Evolutionary conservation across 2,113 vertebrate genomes (phyloP), one percentile per base, ranked within the genome.

Genomic region (Argyrosomus japonicus): DNA sequence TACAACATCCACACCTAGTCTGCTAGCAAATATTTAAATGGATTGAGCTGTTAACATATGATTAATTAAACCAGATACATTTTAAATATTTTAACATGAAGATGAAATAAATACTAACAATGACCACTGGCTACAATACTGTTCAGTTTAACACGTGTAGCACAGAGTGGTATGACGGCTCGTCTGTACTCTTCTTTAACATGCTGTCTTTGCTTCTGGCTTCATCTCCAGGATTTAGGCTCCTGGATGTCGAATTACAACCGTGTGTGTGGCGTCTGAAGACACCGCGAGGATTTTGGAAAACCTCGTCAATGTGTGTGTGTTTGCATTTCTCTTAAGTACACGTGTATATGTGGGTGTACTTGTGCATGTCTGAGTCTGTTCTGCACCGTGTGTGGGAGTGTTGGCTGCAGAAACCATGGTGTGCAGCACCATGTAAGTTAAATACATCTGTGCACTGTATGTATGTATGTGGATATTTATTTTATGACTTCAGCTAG

Each of bases 231-330:
- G 75, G 71, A 82, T 68, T 68, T 48, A 45, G 53, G 81, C 14
- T 85, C 45, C 73, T 73, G 87, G 21, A 83, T 5, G 69, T 56
- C 5, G 36, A 54, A 57, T 50, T 68, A 71, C 63, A 72, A 36
- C 68, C 27, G 40, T 17, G 25, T 21, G 25, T 13, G 71, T 21
- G 65, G 27, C 17, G 0, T 60, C 64, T 79, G 51, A 23, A 53
- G 69, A 81, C n/a, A 19, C 78, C 21, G 9, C 25, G 43, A 32
- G 45, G 67, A 36, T 47, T 5, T 15, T 14, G 47, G 13, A 58
- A 84, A 83, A 58, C 17, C 36, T 51, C 29, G 68, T 72, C 25
- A 27, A 21, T 5, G 19, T 50, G 74, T 54, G 60, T 51, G 21
- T 53, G 40, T 64, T 13, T 65, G 60, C 23, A 3, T 77, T 17